Percentiles rank a stretch among this genome's conserved stretches.
Conservation (phyloP, 2,888 invertebrate species). For the Euzophera pinguis region DNA sequence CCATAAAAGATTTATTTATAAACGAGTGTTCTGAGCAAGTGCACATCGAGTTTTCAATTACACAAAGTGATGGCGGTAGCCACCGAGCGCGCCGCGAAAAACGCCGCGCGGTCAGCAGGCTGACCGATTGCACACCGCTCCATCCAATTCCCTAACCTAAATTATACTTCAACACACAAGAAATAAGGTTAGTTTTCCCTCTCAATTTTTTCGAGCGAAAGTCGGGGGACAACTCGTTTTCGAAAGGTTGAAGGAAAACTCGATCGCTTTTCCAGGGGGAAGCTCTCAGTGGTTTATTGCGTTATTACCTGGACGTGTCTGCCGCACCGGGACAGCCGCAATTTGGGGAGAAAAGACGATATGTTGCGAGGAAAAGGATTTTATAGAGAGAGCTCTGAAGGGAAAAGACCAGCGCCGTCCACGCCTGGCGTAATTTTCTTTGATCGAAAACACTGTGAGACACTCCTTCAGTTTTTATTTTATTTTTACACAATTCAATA, state of each 20-base stretch:
- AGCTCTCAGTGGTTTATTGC: constrained; percentile 79
- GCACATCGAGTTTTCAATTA: constrained; percentile 78
- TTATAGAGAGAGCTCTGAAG: constrained; percentile 64
- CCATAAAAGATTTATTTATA: constrained; percentile 63
- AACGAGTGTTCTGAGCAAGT: constrained; percentile 66
- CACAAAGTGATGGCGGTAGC: constrained; percentile 71
- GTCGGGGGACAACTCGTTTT: constrained; percentile 68
- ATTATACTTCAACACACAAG: constrained; percentile 47
- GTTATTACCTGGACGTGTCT: constrained; percentile 80
- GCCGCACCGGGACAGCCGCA: constrained; percentile 73
- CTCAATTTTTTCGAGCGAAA: constrained; percentile 39
- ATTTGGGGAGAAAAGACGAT: constrained; percentile 74
- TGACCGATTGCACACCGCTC: constrained; percentile 63
- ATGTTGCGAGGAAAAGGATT: constrained; percentile 73
- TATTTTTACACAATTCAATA: constrained; percentile 70
- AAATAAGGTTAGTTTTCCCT: constrained; percentile 58
- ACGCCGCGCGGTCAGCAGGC: constrained; percentile 63
- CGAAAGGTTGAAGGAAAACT: constrained; percentile 75
- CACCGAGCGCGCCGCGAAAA: constrained; percentile 64
- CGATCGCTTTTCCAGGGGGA: constrained; percentile 77
- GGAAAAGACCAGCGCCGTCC: constrained; percentile 59
- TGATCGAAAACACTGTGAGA: constrained; percentile 68
- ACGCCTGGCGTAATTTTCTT: constrained; percentile 69
- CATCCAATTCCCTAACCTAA: constrained; percentile 27
- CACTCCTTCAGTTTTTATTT: constrained; percentile 64